Evolutionary conservation across 2,888 invertebrate species (phyloP).

Genomic region (Volucella zonaria): DNA sequence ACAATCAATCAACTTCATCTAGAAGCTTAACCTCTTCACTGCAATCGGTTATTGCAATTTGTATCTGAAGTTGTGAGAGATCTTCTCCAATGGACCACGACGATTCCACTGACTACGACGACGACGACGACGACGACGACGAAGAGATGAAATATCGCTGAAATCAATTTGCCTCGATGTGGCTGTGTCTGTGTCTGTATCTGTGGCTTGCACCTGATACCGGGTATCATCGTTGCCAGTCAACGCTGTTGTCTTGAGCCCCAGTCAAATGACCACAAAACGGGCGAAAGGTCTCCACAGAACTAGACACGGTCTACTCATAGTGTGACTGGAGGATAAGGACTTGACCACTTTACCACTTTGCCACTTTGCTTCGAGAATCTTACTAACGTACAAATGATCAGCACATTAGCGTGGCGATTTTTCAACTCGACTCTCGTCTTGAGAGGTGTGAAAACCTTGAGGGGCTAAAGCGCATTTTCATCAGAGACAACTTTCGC

Average conservation of each 20-base stretch:
- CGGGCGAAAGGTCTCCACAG: slow-evolving; percentile 62
- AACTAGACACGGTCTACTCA: slow-evolving; percentile 28
- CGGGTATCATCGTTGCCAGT: slow-evolving; percentile 68
- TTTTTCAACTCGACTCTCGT: slow-evolving; percentile 62
- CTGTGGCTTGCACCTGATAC: slow-evolving; percentile 67
- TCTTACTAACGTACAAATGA: slow-evolving; percentile 69
- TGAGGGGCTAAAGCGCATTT: slow-evolving; percentile 46
- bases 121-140: slow-evolving; percentile 12
- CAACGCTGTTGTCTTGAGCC: slow-evolving; percentile 62
- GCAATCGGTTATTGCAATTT: slow-evolving; percentile 66
- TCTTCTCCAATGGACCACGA: slow-evolving; percentile 23
- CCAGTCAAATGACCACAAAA: slow-evolving; percentile 53
- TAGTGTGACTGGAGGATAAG: slow-evolving; percentile 39
- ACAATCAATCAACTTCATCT: slow-evolving; percentile 69
- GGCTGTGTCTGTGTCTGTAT: slow-evolving; percentile 49
- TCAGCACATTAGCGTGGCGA: slow-evolving; percentile 73
- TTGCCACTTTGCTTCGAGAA: slow-evolving; percentile 62
- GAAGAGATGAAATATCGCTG: slow-evolving; percentile 69
- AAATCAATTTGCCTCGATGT: slow-evolving; percentile 70
- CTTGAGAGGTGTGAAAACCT: slow-evolving; percentile 68
- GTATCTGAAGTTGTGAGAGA: slow-evolving; percentile 44
- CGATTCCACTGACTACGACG: background rate
- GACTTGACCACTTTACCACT: slow-evolving; percentile 50
- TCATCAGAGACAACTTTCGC: slow-evolving; percentile 48
- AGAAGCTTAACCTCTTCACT: slow-evolving; percentile 70